Evolutionary conservation across 1,140 invertebrate genomes (phyloP).

Genomic region (Ylistrum balloti): DNA sequence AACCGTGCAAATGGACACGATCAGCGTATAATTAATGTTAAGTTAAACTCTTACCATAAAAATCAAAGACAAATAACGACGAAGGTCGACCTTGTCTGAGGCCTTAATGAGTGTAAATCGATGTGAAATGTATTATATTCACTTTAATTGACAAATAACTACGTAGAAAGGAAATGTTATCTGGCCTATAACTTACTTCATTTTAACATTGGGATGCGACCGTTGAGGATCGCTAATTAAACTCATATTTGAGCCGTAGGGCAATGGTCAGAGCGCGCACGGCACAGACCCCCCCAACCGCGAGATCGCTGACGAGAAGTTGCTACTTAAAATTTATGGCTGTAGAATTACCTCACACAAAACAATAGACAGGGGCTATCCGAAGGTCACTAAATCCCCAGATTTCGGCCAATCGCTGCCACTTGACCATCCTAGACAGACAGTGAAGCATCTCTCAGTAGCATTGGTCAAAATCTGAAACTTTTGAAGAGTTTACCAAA

Average conservation of each 20-base stretch:
- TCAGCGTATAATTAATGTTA: not conserved
- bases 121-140: conserved; percentile 35
- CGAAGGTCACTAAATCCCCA: conserved; percentile 24
- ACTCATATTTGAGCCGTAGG: conserved; percentile 33
- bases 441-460: not conserved
- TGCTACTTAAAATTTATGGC: not conserved
- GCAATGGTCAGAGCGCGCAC: not conserved
- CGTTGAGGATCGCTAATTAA: not conserved
- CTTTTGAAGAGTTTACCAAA: not conserved
- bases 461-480: not conserved
- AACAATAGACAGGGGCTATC: conserved; percentile 26
- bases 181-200: not conserved
- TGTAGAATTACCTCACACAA: not conserved
- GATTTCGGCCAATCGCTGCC: not conserved
- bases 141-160: conserved; percentile 1
- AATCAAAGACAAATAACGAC: not conserved
- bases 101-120: not conserved
- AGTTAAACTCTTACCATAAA: not conserved
- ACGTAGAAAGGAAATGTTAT: not conserved
- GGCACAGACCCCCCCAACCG: not conserved
- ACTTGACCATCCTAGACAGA: not conserved
- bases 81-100: not conserved
- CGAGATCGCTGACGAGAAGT: not conserved
- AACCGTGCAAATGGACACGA: not conserved
- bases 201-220: conserved; percentile 1